A percentile compares a stretch with the other conserved stretches of the same genome.
Conservation (phyloP, 2,888 invertebrate species). For the Drosophila anomalipes region DNA sequence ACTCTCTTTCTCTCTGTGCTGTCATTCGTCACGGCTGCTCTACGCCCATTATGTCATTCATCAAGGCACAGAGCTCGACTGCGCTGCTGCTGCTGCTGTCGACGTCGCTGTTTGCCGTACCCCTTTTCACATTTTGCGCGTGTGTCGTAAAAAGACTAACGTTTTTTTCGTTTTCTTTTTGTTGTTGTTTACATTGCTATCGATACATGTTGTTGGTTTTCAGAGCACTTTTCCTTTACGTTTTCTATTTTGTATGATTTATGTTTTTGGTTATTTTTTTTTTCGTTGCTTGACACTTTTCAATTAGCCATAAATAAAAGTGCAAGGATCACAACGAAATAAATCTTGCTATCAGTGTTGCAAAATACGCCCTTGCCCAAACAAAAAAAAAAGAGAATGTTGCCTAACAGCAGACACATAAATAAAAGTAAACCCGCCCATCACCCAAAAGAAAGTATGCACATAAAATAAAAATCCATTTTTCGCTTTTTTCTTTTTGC, state of each 20-base stretch:
- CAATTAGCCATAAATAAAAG: constrained; percentile 74
- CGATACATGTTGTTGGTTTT: constrained; percentile 34
- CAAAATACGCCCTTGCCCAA: constrained; percentile 29
- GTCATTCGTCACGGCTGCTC: constrained; percentile 40
- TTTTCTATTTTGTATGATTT: constrained; percentile 50
- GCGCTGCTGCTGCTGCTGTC: constrained; percentile 22
- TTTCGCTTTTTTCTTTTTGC: constrained; percentile 10
- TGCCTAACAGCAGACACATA: constrained; percentile 62
- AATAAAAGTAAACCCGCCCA: constrained; percentile 36
- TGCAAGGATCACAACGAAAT: constrained; percentile 6
- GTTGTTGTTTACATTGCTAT: constrained; percentile 55
- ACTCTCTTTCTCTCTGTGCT: constrained; percentile 6
- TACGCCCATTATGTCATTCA: constrained; percentile 76
- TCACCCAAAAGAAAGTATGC: constrained; percentile 35
- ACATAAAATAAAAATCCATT: constrained; percentile 39
- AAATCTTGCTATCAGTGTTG: constrained; percentile 21
- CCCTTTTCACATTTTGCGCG: constrained; percentile 30
- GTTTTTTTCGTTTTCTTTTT: constrained; percentile 63
- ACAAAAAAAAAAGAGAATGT: constrained; percentile 19
- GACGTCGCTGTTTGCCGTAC: constrained; percentile 34
- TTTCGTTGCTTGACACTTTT: constrained; percentile 59
- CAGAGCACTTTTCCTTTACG: constrained; percentile 18
- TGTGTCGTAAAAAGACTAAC: constrained; percentile 45
- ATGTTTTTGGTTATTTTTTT: constrained; percentile 25
- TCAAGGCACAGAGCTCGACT: constrained; percentile 49